Evolutionary conservation across 1,140 invertebrate genomes (phyloP), one percentile per base, ranked within the genome.

Genomic region (Hesperophylax magnus): DNA sequence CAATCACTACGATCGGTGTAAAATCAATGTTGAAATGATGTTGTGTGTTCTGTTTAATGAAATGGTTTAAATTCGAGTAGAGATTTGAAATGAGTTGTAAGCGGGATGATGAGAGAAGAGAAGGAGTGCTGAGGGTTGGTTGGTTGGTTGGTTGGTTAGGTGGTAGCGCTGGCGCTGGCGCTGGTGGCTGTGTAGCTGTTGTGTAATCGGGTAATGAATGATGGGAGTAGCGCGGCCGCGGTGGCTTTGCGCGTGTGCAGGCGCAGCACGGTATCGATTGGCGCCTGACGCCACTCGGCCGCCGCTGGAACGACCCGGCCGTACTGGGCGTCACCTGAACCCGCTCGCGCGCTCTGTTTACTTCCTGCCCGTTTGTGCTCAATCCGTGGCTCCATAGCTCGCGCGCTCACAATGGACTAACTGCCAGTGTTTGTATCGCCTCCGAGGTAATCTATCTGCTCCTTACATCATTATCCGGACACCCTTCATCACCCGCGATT

Each of bases 181-280:
- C 39, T 47, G 39, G 39, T 47, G 11, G 39, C 39, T 8, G 39
- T 14, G 39, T 47, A 47, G 39, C 9, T 47, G 39, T 47, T 47
- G 39, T 47, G 39, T 47, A 47, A 47, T 47, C 39, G 39, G 17
- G 56, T 47, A 60, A 63, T 20, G 27, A 24, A 22, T 63, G 56
- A 77, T 56, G 53, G 75, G 58, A 63, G 75, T 58, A 20, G 58
- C 31, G 75, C 56, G 39, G 39, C 39, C 27, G 27, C 53, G 18
- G 3, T 8, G 20, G 58, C 47, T 31, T 53, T 58, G 79, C 79
- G 79, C 56, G 79, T 75, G 78, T 69, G 31, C 54, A 74, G 79
- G 58, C 79, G 79, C 79, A 80, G 79, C 69, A 53, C 79, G 60
- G 53, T 79, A 79, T 79, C 78, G 78, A 79, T 79, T 67, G 78